Evolutionary conservation across 2,888 invertebrate genomes (phyloP), one percentile per base, ranked within the genome.

Genomic region (Alloplasta piceator): DNA sequence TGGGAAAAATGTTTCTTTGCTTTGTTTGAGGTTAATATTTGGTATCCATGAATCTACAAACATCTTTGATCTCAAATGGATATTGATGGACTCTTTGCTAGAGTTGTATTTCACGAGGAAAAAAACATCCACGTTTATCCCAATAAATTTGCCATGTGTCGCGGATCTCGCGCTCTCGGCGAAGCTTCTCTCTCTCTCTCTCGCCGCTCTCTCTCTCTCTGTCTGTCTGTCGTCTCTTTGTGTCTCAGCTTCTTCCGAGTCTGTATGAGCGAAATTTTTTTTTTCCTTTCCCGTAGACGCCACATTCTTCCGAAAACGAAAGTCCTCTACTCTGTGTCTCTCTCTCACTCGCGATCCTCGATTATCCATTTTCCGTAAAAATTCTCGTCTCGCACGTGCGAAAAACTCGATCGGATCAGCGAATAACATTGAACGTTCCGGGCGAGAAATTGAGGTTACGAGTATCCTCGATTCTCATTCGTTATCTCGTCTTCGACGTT

Each of bases 141-240:
- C 16, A 39, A 74, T 77, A 79, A 79, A 80, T 74, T 77, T 74
- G 77, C 80, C 80, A 78, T 83, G 83, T 80, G 83, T 77, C 79
- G 79, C 48, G 61, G 55, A 67, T 83, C 70, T 71, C 70, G 76
- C 77, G 76, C 78, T 67, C 26, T 26, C 70, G 73, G 55, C 72
- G 43, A 64, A 76, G 68, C 72, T 56, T 64, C 48, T 36, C 12
- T 61, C 61, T 63, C 50, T 74, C 38, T 14, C 46, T 4, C n/a
- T 56, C 64, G n/a, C 5, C 41, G 64, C 41, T 67, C 41, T 41
- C n/a, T 75, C 52, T 67, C 52, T 48, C 72, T 55, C 63, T 56
- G 55, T 46, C 50, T 26, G 46, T 52, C 55, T 46, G 67, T 68
- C 63, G 56, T 61, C 60, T 78, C 78, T 82, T 78, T 78, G 81